Percentiles rank a stretch among this genome's conserved stretches.
Conservation (phyloP, 2,888 invertebrate genomes). For the Villa cingulata region DNA sequence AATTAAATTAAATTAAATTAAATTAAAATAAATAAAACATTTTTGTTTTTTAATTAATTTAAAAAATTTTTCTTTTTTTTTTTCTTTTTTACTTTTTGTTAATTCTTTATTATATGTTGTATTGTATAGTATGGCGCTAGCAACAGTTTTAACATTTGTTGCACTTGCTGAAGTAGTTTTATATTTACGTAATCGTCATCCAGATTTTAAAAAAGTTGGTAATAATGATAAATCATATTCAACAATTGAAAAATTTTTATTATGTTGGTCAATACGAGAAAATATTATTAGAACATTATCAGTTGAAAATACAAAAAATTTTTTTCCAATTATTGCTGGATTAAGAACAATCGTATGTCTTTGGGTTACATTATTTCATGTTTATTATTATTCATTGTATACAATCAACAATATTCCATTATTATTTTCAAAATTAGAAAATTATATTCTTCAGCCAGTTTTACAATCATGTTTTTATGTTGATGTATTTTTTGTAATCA, state of each 20-base stretch:
- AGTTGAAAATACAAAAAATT: constrained; percentile 16
- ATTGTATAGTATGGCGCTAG: background rate
- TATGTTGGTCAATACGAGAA: constrained; percentile 22
- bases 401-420: constrained; percentile 22
- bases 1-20: background rate
- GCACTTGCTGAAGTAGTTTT: constrained; percentile 18
- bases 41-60: background rate
- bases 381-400: constrained; percentile 25
- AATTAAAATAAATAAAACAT: background rate
- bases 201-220: constrained; percentile 7
- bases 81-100: background rate
- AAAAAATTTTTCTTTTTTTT: constrained; percentile 12
- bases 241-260: constrained; percentile 18
- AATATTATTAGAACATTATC: constrained; percentile 18
- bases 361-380: constrained; percentile 26
- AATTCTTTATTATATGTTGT: no score
- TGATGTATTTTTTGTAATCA: constrained; percentile 26
- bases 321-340: constrained; percentile 22
- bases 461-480: constrained; percentile 25
- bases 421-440: constrained; percentile 22
- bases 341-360: constrained; percentile 23
- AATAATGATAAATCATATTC: constrained; percentile 1
- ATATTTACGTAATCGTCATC: constrained; percentile 12
- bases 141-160: constrained; percentile 13
- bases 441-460: constrained; percentile 21